Conservation (phyloP, 2,113 vertebrate genomes). For the Neogobius melanostomus region DNA sequence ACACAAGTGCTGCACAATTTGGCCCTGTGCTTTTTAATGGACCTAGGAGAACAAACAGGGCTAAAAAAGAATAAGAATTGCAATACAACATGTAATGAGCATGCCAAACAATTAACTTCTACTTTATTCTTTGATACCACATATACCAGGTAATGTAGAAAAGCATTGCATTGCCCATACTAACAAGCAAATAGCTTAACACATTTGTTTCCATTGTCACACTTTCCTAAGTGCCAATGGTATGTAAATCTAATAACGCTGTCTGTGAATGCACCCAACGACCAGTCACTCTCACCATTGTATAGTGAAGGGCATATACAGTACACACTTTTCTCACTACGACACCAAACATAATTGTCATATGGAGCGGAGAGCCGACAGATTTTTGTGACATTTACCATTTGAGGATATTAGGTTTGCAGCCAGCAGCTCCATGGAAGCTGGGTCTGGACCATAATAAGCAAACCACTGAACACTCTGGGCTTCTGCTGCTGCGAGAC, state of each 20-base stretch:
- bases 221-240: constrained; percentile 35
- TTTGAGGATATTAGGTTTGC: constrained; percentile 33
- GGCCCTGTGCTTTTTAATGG: too few relatives aligned
- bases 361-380: constrained; percentile 25
- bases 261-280: constrained; percentile 45
- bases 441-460: constrained; percentile 23
- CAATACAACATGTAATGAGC: too few relatives aligned
- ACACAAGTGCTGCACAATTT: too few relatives aligned
- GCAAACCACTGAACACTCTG: constrained; percentile 39
- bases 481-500: constrained; percentile 24
- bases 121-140: too few relatives aligned
- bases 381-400: constrained; percentile 5
- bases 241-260: constrained; percentile 66
- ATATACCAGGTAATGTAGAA: too few relatives aligned
- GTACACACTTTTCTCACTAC: constrained; percentile 26
- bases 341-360: constrained; percentile 33
- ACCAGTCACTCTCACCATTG: constrained; percentile 47
- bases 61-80: too few relatives aligned
- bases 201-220: constrained; percentile 39
- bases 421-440: constrained; percentile 30
- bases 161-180: too few relatives aligned
- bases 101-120: too few relatives aligned
- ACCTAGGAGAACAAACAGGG: too few relatives aligned
- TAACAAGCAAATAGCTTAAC: constrained; percentile 32
- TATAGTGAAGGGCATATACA: constrained; percentile 42